These are phyloP conservation scores for Cydia splendana DNA, from an alignment of 1,140 invertebrate genomes.

Conservation along the genomic window DNA sequence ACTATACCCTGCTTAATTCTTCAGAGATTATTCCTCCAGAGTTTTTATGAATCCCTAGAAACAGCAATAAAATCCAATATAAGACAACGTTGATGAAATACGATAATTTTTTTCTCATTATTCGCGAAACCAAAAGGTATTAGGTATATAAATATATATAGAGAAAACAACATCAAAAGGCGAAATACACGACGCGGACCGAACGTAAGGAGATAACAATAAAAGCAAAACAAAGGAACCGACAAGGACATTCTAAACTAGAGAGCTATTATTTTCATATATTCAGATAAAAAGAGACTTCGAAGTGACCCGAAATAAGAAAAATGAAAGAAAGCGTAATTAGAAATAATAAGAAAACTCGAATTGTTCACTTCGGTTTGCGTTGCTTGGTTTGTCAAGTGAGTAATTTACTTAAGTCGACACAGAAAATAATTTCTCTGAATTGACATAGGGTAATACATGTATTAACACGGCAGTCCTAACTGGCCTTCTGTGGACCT, in stretches of 20 bases:
- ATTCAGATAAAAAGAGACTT: conserved; percentile 42
- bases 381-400: background rate
- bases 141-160: conserved; percentile 19
- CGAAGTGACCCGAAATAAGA: conserved; percentile 47
- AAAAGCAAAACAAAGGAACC: conserved; percentile 43
- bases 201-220: conserved; percentile 47
- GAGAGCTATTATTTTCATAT: conserved; percentile 41
- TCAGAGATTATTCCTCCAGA: no score
- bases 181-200: conserved; percentile 36
- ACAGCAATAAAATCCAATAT: background rate
- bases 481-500: no score
- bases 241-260: conserved; percentile 42
- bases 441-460: background rate
- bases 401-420: background rate
- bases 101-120: background rate
- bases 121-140: background rate
- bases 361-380: background rate
- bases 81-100: conserved; percentile 32
- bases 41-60: background rate
- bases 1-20: no score
- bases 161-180: conserved; percentile 44
- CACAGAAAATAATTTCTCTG: background rate
- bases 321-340: conserved; percentile 57
- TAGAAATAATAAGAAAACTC: conserved; percentile 39
- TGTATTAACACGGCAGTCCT: no score